Conservation (phyloP, 2,888 invertebrate species). For the Tipula helvola region DNA sequence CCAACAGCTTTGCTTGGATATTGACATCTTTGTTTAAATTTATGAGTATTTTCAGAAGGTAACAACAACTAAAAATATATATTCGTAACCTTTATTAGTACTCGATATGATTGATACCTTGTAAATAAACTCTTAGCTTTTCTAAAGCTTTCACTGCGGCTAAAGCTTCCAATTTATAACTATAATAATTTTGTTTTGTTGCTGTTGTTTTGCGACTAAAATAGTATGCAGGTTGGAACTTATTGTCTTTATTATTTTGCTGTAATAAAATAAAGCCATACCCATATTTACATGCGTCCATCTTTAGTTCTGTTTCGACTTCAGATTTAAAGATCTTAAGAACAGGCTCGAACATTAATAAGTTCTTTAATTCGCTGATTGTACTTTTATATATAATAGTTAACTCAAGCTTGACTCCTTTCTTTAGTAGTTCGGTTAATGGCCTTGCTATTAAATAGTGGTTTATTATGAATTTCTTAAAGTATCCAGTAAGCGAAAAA, state of each 20-base stretch:
- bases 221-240: not conserved
- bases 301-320: not conserved
- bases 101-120: too few species aligned
- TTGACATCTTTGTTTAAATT: too few species aligned
- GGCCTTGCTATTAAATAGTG: not conserved
- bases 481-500: not conserved
- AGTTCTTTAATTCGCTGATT: not conserved
- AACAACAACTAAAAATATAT: too few species aligned
- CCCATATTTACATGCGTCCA: not conserved
- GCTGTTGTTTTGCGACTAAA: not conserved
- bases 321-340: not conserved
- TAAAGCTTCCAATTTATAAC: too few species aligned
- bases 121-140: too few species aligned
- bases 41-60: too few species aligned
- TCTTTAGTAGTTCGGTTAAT: too few species aligned
- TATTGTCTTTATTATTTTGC: not conserved
- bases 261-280: not conserved
- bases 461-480: not conserved
- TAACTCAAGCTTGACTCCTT: not conserved
- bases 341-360: not conserved
- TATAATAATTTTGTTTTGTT: too few species aligned
- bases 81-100: too few species aligned
- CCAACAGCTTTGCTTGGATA: too few species aligned
- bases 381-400: not conserved
- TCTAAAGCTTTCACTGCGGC: too few species aligned